These are phyloP conservation scores for Polydesmus complanatus DNA, from an alignment of 2,888 invertebrate genomes.

Conservation along the genomic window DNA sequence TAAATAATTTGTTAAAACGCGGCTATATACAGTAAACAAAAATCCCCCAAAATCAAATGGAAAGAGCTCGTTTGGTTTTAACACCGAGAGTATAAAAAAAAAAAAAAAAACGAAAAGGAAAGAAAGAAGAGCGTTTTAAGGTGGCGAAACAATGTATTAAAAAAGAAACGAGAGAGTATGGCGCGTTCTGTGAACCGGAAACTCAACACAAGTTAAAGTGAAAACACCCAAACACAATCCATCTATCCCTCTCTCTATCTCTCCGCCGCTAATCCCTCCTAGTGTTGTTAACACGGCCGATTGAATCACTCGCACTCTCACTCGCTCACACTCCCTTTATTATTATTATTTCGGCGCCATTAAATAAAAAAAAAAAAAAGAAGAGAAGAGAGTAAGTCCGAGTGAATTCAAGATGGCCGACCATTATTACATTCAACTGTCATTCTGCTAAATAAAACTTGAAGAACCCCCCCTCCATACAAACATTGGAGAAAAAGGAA, in stretches of 20 bases:
- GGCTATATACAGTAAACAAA: too few species aligned
- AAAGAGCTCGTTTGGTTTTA: too few species aligned
- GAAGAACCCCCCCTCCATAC: neutral
- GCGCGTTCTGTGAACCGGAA: neutral
- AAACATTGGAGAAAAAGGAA: neutral
- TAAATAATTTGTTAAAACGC: too few species aligned
- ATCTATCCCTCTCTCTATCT: neutral
- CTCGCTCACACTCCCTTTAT: neutral
- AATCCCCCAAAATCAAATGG: too few species aligned
- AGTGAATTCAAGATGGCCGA: neutral
- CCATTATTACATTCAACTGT: neutral
- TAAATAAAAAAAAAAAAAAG: too few species aligned
- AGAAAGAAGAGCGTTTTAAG: too few species aligned
- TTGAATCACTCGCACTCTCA: neutral
- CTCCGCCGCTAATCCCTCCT: neutral
- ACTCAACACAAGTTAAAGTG: too few species aligned
- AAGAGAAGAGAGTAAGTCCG: neutral
- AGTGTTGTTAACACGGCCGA: neutral
- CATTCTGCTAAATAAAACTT: neutral
- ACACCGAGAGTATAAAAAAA: too few species aligned
- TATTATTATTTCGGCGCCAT: neutral
- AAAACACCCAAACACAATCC: too few species aligned
- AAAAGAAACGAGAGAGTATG: too few species aligned
- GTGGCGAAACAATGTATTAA: too few species aligned
- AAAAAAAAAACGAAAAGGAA: too few species aligned